Evolutionary conservation across 2,888 invertebrate species (phyloP), one percentile per base, ranked within the genome.

Genomic region (Vannuccia rotundouncinata): DNA sequence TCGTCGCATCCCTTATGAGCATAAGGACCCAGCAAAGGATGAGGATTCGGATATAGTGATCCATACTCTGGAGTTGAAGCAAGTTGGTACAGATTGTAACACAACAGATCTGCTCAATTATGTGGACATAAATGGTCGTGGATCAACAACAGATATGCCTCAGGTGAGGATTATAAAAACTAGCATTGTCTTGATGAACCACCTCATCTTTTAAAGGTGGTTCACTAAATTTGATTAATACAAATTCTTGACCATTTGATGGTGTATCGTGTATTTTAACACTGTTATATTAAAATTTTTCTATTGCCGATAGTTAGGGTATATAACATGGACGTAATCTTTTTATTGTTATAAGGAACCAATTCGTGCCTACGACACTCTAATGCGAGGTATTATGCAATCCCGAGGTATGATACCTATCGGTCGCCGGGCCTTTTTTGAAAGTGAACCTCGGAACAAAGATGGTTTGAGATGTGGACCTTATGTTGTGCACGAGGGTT

Each of bases 401-500:
- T 66, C 17, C 25, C 66, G 22, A 66, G 66, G 66, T 22, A 66
- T 66, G 66, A 5, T 66, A 13, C 66, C 66, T 22, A 66, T 66
- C 25, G 66, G 66, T n/a, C 66, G 66, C 2, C 66, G 66, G 10
- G 66, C 66, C 22, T 66, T 66, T 22, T 66, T 66, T 22, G n/a
- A n/a, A n/a, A n/a, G n/a, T n/a, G n/a, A n/a, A n/a, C n/a, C n/a
- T n/a, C n/a, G 59, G n/a, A 59, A 10, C 59, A 10, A 59, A 59
- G 59, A 66, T 66, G 17, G 25, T 5, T 66, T 79, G 30, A 1
- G 74, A 75, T 79, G 79, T 31, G 79, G 79, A 29, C 80, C 80
- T 0, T 80, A 79, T 59, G 66, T 79, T 66, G 29, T 80, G 25
- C 79, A 80, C 28, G 78, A 80, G 73, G 80, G 80, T 13, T 73